A percentile compares a stretch with the other conserved stretches of the same genome.
Conservation (phyloP, 2,888 invertebrate genomes). For the Nezara viridula region DNA sequence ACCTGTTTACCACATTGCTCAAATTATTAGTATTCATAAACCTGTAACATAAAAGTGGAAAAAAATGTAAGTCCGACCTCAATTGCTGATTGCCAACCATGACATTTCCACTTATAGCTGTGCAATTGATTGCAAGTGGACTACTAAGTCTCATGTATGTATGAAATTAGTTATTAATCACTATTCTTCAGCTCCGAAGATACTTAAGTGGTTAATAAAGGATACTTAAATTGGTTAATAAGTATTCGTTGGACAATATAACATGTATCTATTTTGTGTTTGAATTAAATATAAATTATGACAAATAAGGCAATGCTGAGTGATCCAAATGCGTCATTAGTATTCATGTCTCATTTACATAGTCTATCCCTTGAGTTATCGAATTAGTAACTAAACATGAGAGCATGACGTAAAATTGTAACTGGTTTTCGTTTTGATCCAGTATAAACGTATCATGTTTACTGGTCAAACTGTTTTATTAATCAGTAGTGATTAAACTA, state of each 20-base stretch:
- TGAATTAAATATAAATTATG: background rate
- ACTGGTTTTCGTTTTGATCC: too few relatives aligned
- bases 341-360: background rate
- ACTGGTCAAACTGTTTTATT: too few relatives aligned
- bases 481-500: too few relatives aligned
- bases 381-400: too few relatives aligned
- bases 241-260: too few relatives aligned
- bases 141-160: background rate
- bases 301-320: background rate
- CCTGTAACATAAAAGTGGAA: background rate
- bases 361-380: too few relatives aligned
- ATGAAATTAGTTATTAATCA: background rate
- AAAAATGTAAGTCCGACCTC: background rate
- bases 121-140: background rate
- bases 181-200: background rate
- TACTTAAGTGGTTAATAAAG: too few relatives aligned
- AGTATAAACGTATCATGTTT: too few relatives aligned
- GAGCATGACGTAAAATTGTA: too few relatives aligned
- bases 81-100: background rate
- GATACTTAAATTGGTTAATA: too few relatives aligned
- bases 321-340: background rate
- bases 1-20: background rate
- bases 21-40: background rate
- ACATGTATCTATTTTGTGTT: too few relatives aligned
- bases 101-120: slow-evolving; percentile 3